These are phyloP conservation scores for Lucilia sericata DNA, from an alignment of 1,140 invertebrate species.

Conservation along the genomic window DNA sequence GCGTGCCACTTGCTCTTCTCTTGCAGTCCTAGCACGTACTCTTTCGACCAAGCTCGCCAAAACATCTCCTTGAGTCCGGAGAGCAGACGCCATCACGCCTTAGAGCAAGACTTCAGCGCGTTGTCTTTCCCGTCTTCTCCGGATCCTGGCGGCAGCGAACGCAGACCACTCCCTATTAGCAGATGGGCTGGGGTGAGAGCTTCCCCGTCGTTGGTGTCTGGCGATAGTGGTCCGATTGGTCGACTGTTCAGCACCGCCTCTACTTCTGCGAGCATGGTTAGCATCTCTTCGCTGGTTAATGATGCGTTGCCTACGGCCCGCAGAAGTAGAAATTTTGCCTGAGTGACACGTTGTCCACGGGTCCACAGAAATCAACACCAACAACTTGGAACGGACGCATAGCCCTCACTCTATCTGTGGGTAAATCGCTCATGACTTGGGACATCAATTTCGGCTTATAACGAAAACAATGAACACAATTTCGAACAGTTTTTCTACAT, in stretches of 20 bases:
- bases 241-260: conserved; percentile 20
- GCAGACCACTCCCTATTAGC: conserved; percentile 48
- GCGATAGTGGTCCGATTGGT: conserved; percentile 26
- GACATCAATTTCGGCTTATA: not conserved
- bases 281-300: conserved; percentile 40
- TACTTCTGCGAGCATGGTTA: conserved; percentile 42
- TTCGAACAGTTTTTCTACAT: not conserved
- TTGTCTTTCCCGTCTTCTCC: not conserved
- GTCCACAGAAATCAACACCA: conserved; percentile 34
- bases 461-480: conserved; percentile 28
- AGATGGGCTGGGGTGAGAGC: conserved; percentile 59
- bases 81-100: too few species aligned
- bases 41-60: not conserved
- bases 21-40: not conserved
- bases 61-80: not conserved
- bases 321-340: conserved; percentile 23
- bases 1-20: not conserved
- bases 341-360: conserved; percentile 24
- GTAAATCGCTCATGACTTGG: too few species aligned
- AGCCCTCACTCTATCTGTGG: not conserved
- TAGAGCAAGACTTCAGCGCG: too few species aligned
- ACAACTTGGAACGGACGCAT: conserved; percentile 20
- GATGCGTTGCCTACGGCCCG: not conserved
- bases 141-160: conserved; percentile 36
- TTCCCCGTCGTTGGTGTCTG: conserved; percentile 50